Evolutionary conservation across 2,113 vertebrate species (phyloP).

Genomic region (Rhynchomys soricoides): DNA sequence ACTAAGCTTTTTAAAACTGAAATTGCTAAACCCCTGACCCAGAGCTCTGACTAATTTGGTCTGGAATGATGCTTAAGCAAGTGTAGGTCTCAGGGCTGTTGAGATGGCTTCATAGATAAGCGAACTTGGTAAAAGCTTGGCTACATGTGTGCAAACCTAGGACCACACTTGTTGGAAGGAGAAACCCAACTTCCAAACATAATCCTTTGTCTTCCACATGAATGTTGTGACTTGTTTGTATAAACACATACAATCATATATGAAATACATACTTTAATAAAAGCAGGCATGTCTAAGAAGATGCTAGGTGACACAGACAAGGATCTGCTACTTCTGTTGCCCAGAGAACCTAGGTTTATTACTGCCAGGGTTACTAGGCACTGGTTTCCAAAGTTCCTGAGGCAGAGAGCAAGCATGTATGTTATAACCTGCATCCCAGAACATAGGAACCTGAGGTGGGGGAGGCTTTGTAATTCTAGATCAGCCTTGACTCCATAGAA

Average conservation of each 20-base stretch:
- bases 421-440: neutral
- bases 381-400: neutral
- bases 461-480: neutral
- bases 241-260: neutral
- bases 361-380: neutral
- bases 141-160: neutral
- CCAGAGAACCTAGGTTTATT: neutral
- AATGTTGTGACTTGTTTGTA: neutral
- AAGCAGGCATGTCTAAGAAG: neutral
- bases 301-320: neutral
- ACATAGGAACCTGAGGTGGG: neutral
- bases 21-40: neutral
- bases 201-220: neutral
- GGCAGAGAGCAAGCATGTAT: neutral
- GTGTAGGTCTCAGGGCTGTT: neutral
- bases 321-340: neutral
- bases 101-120: neutral
- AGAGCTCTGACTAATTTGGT: neutral
- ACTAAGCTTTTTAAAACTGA: neutral
- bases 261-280: neutral
- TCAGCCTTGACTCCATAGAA: neutral
- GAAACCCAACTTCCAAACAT: neutral
- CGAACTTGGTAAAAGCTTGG: neutral
- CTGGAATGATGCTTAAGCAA: neutral
- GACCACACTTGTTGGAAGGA: neutral